Evolutionary conservation across 2,113 vertebrate species (phyloP), one percentile per base, ranked within the genome.

Genomic region (Protobothrops flavoviridis): DNA sequence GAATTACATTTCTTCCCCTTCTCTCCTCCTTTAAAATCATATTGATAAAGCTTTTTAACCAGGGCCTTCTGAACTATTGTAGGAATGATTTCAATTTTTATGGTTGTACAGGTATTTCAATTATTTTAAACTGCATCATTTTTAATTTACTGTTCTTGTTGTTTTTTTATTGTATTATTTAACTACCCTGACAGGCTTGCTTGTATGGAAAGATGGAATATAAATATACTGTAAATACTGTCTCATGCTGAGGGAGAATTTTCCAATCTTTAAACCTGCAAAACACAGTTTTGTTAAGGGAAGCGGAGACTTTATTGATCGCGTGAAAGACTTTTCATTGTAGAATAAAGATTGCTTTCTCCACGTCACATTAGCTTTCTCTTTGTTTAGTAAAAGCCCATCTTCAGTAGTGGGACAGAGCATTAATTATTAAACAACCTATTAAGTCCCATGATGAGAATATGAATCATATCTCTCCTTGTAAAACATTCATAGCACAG

Each of bases 381-480:
- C 93, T 96, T 96, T 97, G 85, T 96, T 96, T 96, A 96, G 96
- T 95, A 92, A 96, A 96, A 96, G 96, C 85, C 85, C 93, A 85
- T 53, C 57, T 93, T 95, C 59, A 50, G 92, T 92, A 74, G 69
- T 93, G 92, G 48, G 69, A 95, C 90, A 93, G 52, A 90, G 45
- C 96, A 97, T 97, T 93, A 97, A 98, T 97, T 97, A 97, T 97
- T 97, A 95, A 97, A 96, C 21, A 92, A 90, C 64, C 94, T 94
- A 96, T 96, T 95, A 96, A 94, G 90, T 89, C 17, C 59, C 53
- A 95, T 0, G 61, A 9, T 91, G 93, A 94, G 95, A 95, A 94
- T 93, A 96, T 96, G 94, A 97, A 92, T 97, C 97, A 97, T 91
- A 94, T 93, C 86, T 88, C 92, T 92, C 88, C 61, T 97, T 94